These are phyloP conservation scores for Gymnarchus niloticus DNA, from an alignment of 2,113 vertebrate genomes.

Conservation along the genomic window DNA sequence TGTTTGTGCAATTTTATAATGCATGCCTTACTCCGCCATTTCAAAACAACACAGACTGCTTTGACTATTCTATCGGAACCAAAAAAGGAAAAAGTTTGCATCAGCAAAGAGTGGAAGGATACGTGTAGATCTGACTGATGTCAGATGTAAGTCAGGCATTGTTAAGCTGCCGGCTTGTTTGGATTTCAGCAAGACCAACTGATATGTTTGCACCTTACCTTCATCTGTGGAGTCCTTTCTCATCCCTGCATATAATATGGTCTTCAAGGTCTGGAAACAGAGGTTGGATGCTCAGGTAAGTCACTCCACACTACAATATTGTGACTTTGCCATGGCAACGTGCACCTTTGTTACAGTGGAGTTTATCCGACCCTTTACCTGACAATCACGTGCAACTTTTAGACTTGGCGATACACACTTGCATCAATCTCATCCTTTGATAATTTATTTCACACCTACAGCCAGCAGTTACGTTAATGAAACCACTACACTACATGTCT, in stretches of 20 bases:
- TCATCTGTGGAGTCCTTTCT: neutral
- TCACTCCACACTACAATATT: neutral
- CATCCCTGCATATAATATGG: slow-evolving; percentile 15
- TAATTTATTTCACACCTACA: neutral
- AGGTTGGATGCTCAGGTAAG: neutral
- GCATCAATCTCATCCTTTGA: neutral
- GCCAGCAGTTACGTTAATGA: neutral
- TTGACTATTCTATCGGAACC: neutral
- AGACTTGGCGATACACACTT: neutral
- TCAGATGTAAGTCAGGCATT: neutral
- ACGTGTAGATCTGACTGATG: neutral
- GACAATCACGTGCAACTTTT: neutral
- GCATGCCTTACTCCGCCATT: neutral
- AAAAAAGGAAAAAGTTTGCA: neutral
- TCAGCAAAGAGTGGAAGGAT: neutral
- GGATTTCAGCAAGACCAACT: neutral
- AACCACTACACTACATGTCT: neutral
- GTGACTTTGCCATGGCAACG: neutral
- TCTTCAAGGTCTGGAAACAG: slow-evolving; percentile 18
- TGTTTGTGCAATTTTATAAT: neutral
- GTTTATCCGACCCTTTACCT: neutral
- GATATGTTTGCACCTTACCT: slow-evolving; percentile 1
- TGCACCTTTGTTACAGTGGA: neutral
- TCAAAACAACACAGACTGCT: neutral
- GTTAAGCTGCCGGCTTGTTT: neutral